Evolutionary conservation across 2,888 invertebrate genomes (phyloP), one percentile per base, ranked within the genome.

Genomic region (Ectemnius continuus): DNA sequence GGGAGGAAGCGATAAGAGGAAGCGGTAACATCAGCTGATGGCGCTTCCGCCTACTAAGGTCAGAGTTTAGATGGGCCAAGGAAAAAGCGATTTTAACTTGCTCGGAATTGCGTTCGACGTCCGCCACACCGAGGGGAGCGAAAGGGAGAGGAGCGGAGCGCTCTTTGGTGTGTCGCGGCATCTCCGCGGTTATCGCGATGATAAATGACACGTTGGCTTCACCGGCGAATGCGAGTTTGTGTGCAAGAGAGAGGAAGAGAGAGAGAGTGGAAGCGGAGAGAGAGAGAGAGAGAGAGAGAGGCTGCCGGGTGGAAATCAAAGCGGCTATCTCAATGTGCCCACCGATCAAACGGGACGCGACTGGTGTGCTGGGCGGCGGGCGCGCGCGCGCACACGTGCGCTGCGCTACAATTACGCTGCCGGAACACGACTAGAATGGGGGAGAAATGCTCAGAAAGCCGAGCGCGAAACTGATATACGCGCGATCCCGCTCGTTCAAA

Each of bases 321-420:
- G 59, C 59, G 59, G 28, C 28, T 18, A 59, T 52, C 14, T 52
- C 52, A 52, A 52, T 52, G 52, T 36, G 36, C 36, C 36, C 36
- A 36, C 36, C 36, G 36, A 36, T 36, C 36, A 36, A 36, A 36
- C 36, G 36, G 36, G 11, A 36, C 11, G 36, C 11, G 36, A 36
- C 36, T 36, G 0, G 36, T 36, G 36, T 11, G 5, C 36, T 23
- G 3, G 23, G 23, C 3, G 3, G 23, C 23, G 23, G 2, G 1
- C 36, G 36, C 8, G 36, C 4, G 36, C 8, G 36, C 36, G 36
- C 36, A 36, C 36, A 36, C 36, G 5, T 23, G 23, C 2, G 23
- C 23, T 23, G 2, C 36, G 36, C 36, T 36, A 36, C 36, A 36
- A 36, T 36, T 36, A 36, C 36, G 11, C 8, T 8, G 36, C 36